Evolutionary conservation across 2,888 invertebrate genomes (phyloP).

Genomic region (Chaetogeoica ovagalla): DNA sequence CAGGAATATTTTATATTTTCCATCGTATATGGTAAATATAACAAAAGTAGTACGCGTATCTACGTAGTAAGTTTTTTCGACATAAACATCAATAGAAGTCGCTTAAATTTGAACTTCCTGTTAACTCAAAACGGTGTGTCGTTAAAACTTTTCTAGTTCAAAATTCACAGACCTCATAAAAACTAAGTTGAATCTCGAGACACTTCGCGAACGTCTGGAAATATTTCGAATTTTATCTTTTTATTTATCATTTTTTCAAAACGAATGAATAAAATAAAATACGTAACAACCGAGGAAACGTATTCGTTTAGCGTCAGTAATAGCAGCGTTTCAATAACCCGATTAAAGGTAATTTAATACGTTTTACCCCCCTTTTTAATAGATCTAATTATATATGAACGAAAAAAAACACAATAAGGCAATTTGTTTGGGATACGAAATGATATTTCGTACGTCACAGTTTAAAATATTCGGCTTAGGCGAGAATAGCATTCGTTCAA

Average conservation of each 20-base stretch:
- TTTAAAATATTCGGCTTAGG: no score
- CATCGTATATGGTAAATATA: neutral
- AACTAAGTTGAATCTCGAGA: neutral
- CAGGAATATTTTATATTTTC: no score
- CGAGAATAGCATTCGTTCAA: no score
- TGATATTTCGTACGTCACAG: no score
- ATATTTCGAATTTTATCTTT: neutral
- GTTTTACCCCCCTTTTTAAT: no score
- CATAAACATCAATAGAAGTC: neutral
- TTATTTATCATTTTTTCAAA: neutral
- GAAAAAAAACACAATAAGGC: no score
- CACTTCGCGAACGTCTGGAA: neutral
- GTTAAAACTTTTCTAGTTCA: constrained; percentile 1
- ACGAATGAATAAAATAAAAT: neutral
- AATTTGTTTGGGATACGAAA: no score
- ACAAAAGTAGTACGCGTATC: neutral
- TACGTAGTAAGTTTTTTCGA: neutral
- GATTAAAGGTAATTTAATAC: no score
- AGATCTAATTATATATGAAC: no score
- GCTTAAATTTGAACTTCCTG: neutral
- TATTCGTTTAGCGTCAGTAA: neutral
- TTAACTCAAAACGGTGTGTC: neutral
- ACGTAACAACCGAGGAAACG: neutral
- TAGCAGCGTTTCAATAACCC: no score
- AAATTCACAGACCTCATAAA: neutral